Percentiles rank a stretch among this genome's conserved stretches.
Evolutionary conservation across 23 tunicate species (phyloP).

Genomic region (Pegea sp.): DNA sequence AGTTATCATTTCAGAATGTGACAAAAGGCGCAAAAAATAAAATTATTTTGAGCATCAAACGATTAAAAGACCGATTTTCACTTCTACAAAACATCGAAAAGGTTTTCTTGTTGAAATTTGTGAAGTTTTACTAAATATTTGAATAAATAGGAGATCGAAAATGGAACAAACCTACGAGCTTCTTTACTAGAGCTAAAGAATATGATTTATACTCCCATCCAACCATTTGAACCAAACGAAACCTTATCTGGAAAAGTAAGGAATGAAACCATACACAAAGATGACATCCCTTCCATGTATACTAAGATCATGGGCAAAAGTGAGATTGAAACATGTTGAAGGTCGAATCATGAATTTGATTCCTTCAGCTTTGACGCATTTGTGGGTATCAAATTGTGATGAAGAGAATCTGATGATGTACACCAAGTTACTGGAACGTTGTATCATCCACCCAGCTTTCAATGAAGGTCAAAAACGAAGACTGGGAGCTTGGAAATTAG

Average conservation of each 20-base stretch:
- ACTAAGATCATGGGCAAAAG: conserved; percentile 86
- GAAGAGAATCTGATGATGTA: conserved; percentile 62
- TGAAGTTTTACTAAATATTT: not conserved
- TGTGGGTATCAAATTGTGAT: conserved; percentile 61
- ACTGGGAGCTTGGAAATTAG: conserved; percentile 45
- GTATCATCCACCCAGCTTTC: conserved; percentile 68
- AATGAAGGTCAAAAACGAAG: conserved; percentile 58
- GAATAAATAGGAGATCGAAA: conserved; percentile 30
- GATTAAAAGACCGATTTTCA: conserved; percentile 56
- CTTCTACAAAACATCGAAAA: conserved; percentile 51
- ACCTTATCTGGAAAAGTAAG: conserved; percentile 6
- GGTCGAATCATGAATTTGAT: no score
- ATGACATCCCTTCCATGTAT: conserved; percentile 69
- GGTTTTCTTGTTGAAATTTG: conserved; percentile 8
- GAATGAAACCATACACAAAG: conserved; percentile 30
- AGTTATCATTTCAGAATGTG: conserved; percentile 65
- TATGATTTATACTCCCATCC: conserved; percentile 71
- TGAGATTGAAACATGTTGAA: no score
- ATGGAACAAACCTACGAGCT: conserved; percentile 55
- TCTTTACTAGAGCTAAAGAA: conserved; percentile 44
- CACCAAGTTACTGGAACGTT: conserved; percentile 55
- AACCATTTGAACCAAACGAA: conserved; percentile 17
- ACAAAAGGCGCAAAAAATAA: conserved; percentile 92
- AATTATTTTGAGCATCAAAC: conserved; percentile 45
- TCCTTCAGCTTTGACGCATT: conserved; percentile 73